Percentiles rank a stretch among this genome's conserved stretches.
Conservation (phyloP, 1,140 invertebrate genomes). For the Brachystomella parvula region DNA sequence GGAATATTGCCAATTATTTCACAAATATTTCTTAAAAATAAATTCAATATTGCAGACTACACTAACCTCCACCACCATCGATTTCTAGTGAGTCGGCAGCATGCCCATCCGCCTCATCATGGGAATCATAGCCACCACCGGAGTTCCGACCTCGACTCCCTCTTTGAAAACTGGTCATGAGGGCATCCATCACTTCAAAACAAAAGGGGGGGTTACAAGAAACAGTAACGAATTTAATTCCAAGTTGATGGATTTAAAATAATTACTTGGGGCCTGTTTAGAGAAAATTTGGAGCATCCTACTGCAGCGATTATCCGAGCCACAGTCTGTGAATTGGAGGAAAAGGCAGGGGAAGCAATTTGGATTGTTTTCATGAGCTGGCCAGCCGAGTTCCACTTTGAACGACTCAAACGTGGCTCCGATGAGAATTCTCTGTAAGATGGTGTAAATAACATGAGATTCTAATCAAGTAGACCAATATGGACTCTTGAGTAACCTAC, state of each 20-base stretch:
- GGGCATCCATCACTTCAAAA: slow-evolving; percentile 89
- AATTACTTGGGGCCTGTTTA: slow-evolving; percentile 58
- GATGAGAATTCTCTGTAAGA: slow-evolving; percentile 65
- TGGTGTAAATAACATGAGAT: slow-evolving; percentile 33
- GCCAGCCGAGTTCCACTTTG: slow-evolving; percentile 66
- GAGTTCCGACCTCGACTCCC: slow-evolving; percentile 38
- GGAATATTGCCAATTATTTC: slow-evolving; percentile 18
- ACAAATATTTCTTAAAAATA: slow-evolving; percentile 14
- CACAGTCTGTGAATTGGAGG: slow-evolving; percentile 66
- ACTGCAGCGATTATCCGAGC: slow-evolving; percentile 69
- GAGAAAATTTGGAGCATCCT: slow-evolving; percentile 61
- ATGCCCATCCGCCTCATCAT: slow-evolving; percentile 44
- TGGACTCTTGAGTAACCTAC: slow-evolving; percentile 50
- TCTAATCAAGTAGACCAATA: slow-evolving; percentile 1
- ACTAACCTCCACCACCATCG: slow-evolving; percentile 41
- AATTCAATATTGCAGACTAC: background rate
- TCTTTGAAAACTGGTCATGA: slow-evolving; percentile 66
- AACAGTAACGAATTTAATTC: no score
- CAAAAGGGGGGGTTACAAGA: no score
- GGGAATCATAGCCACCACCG: slow-evolving; percentile 22
- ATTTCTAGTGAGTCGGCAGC: slow-evolving; percentile 41
- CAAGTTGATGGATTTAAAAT: no score
- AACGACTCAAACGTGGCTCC: slow-evolving; percentile 66
- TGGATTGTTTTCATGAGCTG: slow-evolving; percentile 70
- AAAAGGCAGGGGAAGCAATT: slow-evolving; percentile 84